Conservation (phyloP, 2,888 invertebrate species). For the Tipula unca region DNA sequence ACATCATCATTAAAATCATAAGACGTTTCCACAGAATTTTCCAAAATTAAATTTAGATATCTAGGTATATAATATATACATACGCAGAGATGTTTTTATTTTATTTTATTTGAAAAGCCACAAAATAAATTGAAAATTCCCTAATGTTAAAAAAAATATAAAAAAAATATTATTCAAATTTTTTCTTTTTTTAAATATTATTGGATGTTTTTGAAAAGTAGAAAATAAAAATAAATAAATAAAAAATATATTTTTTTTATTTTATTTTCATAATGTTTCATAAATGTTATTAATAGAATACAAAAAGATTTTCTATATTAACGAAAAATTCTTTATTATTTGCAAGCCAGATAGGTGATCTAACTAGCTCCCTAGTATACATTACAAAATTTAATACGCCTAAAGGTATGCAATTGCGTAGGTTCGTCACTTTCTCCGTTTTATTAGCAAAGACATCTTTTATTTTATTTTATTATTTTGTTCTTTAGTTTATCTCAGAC, state of each 20-base stretch:
- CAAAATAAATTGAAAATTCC: neutral
- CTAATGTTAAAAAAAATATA: neutral
- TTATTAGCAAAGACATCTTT: neutral
- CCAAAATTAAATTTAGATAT: neutral
- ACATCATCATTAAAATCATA: neutral
- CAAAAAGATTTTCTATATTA: neutral
- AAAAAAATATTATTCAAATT: neutral
- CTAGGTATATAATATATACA: too few relatives aligned
- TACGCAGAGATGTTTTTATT: neutral
- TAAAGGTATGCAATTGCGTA: neutral
- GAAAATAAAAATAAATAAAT: neutral
- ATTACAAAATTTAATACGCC: neutral
- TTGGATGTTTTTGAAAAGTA: neutral
- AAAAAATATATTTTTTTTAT: neutral
- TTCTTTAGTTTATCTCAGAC: too few relatives aligned
- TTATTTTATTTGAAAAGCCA: neutral
- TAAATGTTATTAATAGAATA: neutral
- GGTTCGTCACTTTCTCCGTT: neutral
- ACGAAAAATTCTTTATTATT: neutral
- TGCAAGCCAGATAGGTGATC: neutral
- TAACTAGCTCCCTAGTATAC: neutral
- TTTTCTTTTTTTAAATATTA: neutral
- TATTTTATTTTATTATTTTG: neutral
- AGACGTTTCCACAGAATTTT: neutral
- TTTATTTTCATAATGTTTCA: neutral